Conservation (phyloP, 2,888 invertebrate species). For the Ochropacha duplaris region DNA sequence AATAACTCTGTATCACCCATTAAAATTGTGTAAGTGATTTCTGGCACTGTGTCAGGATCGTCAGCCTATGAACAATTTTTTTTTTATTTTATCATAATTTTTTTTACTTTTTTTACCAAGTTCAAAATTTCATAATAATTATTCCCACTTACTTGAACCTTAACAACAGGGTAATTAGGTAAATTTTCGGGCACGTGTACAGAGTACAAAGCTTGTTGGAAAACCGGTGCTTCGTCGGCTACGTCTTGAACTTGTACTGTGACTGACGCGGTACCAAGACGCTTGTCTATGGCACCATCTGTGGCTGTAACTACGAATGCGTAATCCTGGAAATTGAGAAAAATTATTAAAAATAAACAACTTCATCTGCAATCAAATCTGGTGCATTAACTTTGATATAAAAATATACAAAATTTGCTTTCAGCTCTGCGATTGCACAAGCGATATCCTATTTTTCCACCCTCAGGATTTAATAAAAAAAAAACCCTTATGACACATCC, state of each 20-base stretch:
- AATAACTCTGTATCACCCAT: slow-evolving; percentile 92
- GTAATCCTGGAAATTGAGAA: slow-evolving; percentile 82
- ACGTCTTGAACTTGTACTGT: slow-evolving; percentile 91
- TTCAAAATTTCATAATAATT: background rate
- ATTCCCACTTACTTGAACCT: slow-evolving; percentile 85
- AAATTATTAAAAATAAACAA: slow-evolving; percentile 10
- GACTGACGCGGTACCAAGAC: slow-evolving; percentile 93
- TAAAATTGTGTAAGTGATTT: slow-evolving; percentile 92
- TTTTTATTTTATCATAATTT: background rate
- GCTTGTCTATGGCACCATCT: slow-evolving; percentile 93
- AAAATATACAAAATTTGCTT: too few species aligned
- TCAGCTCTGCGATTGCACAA: too few species aligned
- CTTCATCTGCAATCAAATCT: too few species aligned
- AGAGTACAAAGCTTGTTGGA: slow-evolving; percentile 87
- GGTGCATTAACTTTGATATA: too few species aligned
- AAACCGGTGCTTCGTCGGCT: slow-evolving; percentile 92
- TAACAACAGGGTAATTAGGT: slow-evolving; percentile 89
- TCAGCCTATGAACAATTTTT: slow-evolving; percentile 84
- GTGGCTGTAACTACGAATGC: slow-evolving; percentile 94
- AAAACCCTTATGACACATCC: too few species aligned
- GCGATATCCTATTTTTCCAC: too few species aligned
- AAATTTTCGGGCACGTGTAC: slow-evolving; percentile 93
- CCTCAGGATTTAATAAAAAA: too few species aligned
- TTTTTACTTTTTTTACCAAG: background rate
- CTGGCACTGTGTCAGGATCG: slow-evolving; percentile 91